These are phyloP conservation scores for Tricholauxania praeusta DNA, from an alignment of 2,888 invertebrate species.

Conservation along the genomic window DNA sequence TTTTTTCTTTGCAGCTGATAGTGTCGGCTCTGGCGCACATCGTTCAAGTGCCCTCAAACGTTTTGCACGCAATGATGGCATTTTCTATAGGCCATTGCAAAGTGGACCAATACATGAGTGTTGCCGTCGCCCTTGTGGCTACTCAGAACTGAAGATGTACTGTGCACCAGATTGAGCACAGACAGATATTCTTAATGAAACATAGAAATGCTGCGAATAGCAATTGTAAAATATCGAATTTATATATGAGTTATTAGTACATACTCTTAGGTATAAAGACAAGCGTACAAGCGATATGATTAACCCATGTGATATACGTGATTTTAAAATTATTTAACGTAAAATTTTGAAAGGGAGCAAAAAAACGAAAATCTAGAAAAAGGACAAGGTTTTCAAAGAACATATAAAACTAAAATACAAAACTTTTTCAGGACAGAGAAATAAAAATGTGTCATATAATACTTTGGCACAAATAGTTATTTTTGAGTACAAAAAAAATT, in stretches of 20 bases:
- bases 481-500: no score
- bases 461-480: conserved; percentile 12
- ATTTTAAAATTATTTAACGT: conserved; percentile 17
- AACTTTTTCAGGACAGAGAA: no score
- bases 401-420: no score
- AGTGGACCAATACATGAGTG: conserved; percentile 61
- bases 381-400: background rate
- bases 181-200: background rate
- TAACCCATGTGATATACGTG: conserved; percentile 38
- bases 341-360: background rate
- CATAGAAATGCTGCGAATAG: background rate
- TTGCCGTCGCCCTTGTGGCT: conserved; percentile 59
- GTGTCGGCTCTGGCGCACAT: conserved; percentile 45
- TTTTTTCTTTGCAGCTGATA: conserved; percentile 48
- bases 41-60: conserved; percentile 49
- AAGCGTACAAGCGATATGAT: conserved; percentile 26
- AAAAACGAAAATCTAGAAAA: background rate
- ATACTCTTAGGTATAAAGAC: background rate
- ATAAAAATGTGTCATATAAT: conserved; percentile 10
- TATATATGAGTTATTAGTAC: background rate
- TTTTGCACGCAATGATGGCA: conserved; percentile 50
- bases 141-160: conserved; percentile 57
- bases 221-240: conserved; percentile 5
- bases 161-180: conserved; percentile 52
- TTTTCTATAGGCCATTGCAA: conserved; percentile 52